Base-by-base conservation (phyloP, 1,140 invertebrate species). In the Helicoverpa armigera region DNA sequence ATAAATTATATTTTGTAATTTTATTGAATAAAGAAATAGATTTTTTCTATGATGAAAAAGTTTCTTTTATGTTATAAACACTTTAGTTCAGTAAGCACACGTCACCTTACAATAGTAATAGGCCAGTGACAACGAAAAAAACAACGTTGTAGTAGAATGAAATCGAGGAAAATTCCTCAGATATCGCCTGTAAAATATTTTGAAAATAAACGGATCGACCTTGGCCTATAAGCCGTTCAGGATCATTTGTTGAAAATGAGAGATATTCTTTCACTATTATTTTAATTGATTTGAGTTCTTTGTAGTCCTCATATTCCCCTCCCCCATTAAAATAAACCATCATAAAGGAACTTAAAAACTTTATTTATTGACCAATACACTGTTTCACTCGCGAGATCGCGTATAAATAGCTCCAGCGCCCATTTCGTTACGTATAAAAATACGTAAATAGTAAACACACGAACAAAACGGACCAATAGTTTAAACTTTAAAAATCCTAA, bases 321-420 rank as follows among this genome's bases (percentile, higher is more conserved):
- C n/a, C n/a, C n/a, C n/a, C 16, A 16, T 56, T 56, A 13, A 63
- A 76, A 51, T 51, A 65, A 76, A 76, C 18, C 12, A 50, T 23
- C 18, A 63, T 58, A 61, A 75, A 65, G 74, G 74, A 76, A 76
- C 74, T 76, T 76, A 63, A 76, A 74, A 76, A 76, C 74, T 76
- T 76, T 76, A 76, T 76, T 76, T 58, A 75, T 75, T 76, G 74
- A 63, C 74, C 60, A 58, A 76, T 76, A 76, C 74, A 76, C 74
- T 63, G 60, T 76, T 74, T 69, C 65, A 61, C 43, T 63, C 74
- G 74, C 74, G 43, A 29, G 58, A 76, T 63, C 60, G 74, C 60
- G 74, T 76, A 43, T 43, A 61, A 75, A 60, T 75, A 51, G 65
- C 56, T 13, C 56, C 56, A n/a, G 54, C 12, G 54, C 29, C 35